phyloP scores from a whole-genome alignment of 2,888 invertebrate genomes.

The Rotaria magnacalcarata region DNA sequence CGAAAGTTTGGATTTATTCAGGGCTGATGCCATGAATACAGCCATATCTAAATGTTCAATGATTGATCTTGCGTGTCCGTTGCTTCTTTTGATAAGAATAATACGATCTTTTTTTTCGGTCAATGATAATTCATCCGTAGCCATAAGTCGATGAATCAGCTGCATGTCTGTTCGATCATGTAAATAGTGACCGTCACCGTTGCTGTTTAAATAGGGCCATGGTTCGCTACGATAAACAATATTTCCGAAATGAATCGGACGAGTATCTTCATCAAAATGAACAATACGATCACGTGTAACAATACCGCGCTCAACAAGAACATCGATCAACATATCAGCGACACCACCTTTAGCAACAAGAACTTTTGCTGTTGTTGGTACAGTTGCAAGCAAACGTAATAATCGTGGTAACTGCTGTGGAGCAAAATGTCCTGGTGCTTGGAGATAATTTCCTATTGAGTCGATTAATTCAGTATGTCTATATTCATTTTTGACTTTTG shows the following conservation, averaged over 20 bases:
- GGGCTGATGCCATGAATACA: neutral
- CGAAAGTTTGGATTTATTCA: neutral
- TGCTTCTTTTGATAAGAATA: neutral
- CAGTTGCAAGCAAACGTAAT: neutral
- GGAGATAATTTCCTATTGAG: neutral
- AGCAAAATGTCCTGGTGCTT: constrained; percentile 12
- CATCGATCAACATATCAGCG: neutral
- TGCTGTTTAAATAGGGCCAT: neutral
- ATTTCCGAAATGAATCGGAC: neutral
- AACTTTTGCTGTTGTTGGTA: neutral
- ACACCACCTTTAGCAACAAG: constrained; percentile 8
- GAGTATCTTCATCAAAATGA: neutral
- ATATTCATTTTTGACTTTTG: neutral
- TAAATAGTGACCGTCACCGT: neutral
- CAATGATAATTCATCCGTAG: neutral
- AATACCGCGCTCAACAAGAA: neutral
- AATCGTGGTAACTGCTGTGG: neutral
- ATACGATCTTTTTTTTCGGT: neutral
- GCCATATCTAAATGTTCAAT: neutral
- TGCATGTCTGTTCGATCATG: constrained; percentile 24
- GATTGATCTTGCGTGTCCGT: neutral
- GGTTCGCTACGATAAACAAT: constrained; percentile 12
- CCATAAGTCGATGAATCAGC: neutral
- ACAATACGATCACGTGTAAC: constrained; percentile 1
- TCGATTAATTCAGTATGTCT: neutral